A percentile compares a stretch with the other conserved stretches of the same genome.
These are phyloP conservation scores for Perizoma flavofasciatum DNA, from an alignment of 2,888 invertebrate species.

Conservation along the genomic window DNA sequence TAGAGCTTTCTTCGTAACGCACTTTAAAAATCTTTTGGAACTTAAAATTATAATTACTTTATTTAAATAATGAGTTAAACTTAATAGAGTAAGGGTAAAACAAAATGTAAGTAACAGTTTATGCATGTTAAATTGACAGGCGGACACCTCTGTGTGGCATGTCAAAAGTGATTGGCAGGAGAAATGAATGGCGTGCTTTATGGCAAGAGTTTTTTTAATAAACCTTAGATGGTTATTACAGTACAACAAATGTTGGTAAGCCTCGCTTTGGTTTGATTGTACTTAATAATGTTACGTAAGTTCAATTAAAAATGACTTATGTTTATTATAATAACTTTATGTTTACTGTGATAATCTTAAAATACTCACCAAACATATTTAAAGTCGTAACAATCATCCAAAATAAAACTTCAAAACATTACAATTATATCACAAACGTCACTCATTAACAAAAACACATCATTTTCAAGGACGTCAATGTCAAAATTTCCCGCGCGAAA, in stretches of 20 bases:
- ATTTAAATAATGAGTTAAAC: too few relatives aligned
- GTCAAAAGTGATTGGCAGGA: constrained; percentile 20
- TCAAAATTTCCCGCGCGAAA: constrained; percentile 39
- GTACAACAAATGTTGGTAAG: too few relatives aligned
- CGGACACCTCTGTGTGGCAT: constrained; percentile 20
- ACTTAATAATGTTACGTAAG: too few relatives aligned
- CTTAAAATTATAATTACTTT: too few relatives aligned
- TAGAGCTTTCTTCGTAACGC: too few relatives aligned
- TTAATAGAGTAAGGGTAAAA: too few relatives aligned
- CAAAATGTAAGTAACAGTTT: constrained; percentile 8
- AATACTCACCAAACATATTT: constrained; percentile 29
- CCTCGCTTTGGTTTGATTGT: too few relatives aligned
- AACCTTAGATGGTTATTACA: background rate
- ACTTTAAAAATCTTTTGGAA: too few relatives aligned
- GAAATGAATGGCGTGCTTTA: background rate
- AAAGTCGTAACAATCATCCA: constrained; percentile 28
- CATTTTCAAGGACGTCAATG: constrained; percentile 31
- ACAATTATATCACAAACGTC: constrained; percentile 36
- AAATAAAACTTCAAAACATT: constrained; percentile 27
- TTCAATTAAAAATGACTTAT: too few relatives aligned
- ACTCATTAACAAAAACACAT: constrained; percentile 34
- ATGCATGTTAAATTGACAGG: constrained; percentile 19
- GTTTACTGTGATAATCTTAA: too few relatives aligned
- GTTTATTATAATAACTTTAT: too few relatives aligned
- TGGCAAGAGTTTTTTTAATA: background rate